Percentiles rank a stretch among this genome's conserved stretches.
phyloP scores from a whole-genome alignment of 2,797 vertebrate species.

The Furcifer pardalis region DNA sequence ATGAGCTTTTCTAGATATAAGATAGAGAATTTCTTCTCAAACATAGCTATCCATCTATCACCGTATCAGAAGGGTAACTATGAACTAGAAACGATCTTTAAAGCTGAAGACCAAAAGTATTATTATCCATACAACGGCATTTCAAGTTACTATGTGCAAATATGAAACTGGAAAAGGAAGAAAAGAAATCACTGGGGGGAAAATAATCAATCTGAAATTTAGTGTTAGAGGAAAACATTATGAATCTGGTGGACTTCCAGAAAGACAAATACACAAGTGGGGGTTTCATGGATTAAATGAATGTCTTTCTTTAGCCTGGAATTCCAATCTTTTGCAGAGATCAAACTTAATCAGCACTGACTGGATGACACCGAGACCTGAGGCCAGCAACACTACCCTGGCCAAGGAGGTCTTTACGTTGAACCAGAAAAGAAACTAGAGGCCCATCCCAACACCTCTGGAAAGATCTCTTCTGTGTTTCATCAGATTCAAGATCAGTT shows the following conservation, averaged over 20 bases:
- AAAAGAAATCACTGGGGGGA: too few species aligned
- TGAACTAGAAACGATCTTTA: not conserved
- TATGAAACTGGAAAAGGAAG: too few species aligned
- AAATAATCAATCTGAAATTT: not conserved
- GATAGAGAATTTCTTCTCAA: not conserved
- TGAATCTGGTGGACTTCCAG: too few species aligned
- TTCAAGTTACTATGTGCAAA: too few species aligned
- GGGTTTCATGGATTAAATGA: not conserved
- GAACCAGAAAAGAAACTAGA: not conserved
- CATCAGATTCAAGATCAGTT: not conserved
- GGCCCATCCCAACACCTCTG: not conserved
- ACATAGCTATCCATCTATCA: not conserved
- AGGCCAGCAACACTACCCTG: not conserved
- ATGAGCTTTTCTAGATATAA: accelerated
- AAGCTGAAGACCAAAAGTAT: too few species aligned
- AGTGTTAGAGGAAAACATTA: too few species aligned
- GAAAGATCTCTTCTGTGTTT: not conserved
- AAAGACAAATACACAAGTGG: not conserved
- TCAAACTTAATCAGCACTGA: not conserved
- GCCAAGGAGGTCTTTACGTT: not conserved
- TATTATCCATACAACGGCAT: too few species aligned
- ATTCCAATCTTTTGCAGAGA: not conserved
- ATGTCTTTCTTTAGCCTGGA: not conserved
- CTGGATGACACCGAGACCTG: not conserved
- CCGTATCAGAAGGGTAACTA: not conserved